Percentiles rank a stretch among this genome's conserved stretches.
Conservation (phyloP, 2,113 vertebrate species). For the Tympanuchus pallidicinctus region DNA sequence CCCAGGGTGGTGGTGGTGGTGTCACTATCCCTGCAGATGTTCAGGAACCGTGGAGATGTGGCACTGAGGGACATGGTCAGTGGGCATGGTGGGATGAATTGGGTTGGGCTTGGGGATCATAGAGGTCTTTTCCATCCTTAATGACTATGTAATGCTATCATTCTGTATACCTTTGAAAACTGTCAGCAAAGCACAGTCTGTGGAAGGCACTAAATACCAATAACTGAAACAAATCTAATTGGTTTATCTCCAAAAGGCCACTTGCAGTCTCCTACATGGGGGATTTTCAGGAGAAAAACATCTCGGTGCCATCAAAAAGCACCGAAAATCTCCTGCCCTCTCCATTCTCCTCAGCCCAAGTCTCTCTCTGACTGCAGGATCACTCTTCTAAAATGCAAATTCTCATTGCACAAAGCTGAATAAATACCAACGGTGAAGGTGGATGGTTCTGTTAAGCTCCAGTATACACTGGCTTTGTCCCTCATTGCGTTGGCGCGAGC, state of each 20-base stretch:
- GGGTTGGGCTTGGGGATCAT: too few species aligned
- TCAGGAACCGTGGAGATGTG: too few species aligned
- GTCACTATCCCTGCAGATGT: too few species aligned
- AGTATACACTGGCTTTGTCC: constrained; percentile 45
- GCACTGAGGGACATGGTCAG: too few species aligned
- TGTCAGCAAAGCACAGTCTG: background rate
- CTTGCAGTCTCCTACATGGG: background rate
- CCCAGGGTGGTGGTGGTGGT: too few species aligned
- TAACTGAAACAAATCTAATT: background rate
- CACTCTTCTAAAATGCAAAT: background rate
- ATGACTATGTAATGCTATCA: too few species aligned
- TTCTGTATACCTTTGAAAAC: background rate
- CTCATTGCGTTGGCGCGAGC: background rate
- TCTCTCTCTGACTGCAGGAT: background rate
- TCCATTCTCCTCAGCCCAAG: background rate
- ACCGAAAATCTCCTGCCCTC: background rate
- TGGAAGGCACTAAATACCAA: background rate
- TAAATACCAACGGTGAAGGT: background rate
- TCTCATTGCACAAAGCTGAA: constrained; percentile 17
- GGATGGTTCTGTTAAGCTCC: background rate
- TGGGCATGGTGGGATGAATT: too few species aligned
- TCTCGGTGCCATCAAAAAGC: background rate
- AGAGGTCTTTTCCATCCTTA: too few species aligned
- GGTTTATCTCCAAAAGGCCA: background rate
- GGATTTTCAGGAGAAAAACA: background rate